Evolutionary conservation across 2,797 vertebrate genomes (phyloP).

Genomic region (Anas bernieri): DNA sequence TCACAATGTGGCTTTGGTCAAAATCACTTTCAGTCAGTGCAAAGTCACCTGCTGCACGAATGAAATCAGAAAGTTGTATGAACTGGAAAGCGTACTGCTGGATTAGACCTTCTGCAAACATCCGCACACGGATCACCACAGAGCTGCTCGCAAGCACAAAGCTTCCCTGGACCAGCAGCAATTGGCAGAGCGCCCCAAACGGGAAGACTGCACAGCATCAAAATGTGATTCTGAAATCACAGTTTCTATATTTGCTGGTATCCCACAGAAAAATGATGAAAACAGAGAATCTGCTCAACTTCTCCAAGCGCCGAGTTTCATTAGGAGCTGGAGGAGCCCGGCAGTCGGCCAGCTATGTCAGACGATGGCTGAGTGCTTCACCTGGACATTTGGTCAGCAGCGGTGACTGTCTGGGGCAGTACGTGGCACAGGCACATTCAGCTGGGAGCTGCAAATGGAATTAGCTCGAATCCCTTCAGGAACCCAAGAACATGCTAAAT

Average conservation of each 20-base stretch:
- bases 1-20: not conserved
- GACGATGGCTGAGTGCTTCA: fast-evolving
- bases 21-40: not conserved
- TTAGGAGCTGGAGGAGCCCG: not conserved
- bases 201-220: too few relatives aligned
- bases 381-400: not conserved
- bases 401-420: not conserved
- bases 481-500: too few relatives aligned
- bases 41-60: not conserved
- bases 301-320: not conserved
- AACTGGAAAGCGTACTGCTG: fast-evolving
- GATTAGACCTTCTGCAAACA: too few relatives aligned
- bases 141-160: not conserved
- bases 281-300: not conserved
- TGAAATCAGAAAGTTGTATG: not conserved
- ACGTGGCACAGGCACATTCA: not conserved
- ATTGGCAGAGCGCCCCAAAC: not conserved
- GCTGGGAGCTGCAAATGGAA: not conserved
- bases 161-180: not conserved
- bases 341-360: too few relatives aligned
- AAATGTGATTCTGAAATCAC: not conserved
- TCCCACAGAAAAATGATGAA: not conserved
- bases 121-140: not conserved
- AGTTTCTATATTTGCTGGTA: not conserved
- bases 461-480: not conserved